Evolutionary conservation across 2,113 vertebrate species (phyloP).

Genomic region (Urocolius indicus): DNA sequence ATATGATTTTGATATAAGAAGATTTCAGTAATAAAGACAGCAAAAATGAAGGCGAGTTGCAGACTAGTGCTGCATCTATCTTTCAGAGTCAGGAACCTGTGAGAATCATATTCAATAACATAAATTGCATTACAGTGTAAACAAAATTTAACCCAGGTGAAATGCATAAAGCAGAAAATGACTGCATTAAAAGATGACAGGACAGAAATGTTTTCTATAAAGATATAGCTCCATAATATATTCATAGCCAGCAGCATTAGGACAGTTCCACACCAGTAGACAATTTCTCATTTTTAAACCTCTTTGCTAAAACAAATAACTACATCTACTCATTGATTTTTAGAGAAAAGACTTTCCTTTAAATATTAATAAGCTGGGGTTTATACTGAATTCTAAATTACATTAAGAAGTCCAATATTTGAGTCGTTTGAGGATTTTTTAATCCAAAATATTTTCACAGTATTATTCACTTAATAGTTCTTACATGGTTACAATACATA

Average conservation of each 20-base stretch:
- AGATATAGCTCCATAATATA: slow-evolving; percentile 17
- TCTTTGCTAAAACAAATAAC: not conserved
- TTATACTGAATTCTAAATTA: not conserved
- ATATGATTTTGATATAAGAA: not conserved
- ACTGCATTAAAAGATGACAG: slow-evolving; percentile 29
- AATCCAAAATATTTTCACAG: not conserved
- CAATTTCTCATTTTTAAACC: not conserved
- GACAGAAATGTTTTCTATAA: not conserved
- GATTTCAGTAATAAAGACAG: not conserved
- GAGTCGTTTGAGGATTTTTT: not conserved
- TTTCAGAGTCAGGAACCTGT: not conserved
- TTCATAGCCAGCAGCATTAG: not conserved
- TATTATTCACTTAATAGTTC: not conserved
- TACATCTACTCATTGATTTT: not conserved
- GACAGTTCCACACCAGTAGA: not conserved
- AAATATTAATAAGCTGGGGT: not conserved
- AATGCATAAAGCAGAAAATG: slow-evolving; percentile 37
- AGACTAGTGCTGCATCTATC: not conserved
- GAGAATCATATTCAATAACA: not conserved
- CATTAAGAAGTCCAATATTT: not conserved
- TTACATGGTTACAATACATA: not conserved
- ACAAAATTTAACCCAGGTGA: slow-evolving; percentile 43
- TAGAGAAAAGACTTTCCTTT: not conserved
- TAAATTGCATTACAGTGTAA: slow-evolving; percentile 13
- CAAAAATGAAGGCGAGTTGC: not conserved